Base-by-base conservation (phyloP, 2,888 invertebrate species). In the Melanostoma mellinum region DNA sequence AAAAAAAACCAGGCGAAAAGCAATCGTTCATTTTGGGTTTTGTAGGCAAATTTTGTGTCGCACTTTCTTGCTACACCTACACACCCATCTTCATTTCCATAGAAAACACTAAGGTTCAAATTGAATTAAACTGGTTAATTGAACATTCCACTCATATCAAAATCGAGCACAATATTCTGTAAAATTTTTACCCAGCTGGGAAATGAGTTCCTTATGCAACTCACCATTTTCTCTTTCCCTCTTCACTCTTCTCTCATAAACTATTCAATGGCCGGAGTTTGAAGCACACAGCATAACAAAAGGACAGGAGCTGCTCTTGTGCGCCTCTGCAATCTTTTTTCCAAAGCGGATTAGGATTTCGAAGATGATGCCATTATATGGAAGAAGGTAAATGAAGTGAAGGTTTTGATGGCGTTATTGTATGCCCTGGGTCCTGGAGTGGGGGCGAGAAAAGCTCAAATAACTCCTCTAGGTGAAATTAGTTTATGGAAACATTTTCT, bases 71-170 rank as follows among this genome's bases (percentile, higher is more conserved):
- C 20, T n/a, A 32, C 42, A 42, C 32, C 20, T n/a, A 32, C 42
- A 42, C 32, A 30, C 30, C 20, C 38, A 46, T 38, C 46, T n/a
- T 0, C 35, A 40, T 36, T 40, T 55, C 55, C 72, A 56, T 48
- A 55, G 52, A 67, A 60, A 60, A 71, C 58, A 67, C 71, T 75
- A 61, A 71, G 58, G 76, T 72, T 65, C 6, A 67, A 81, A 81
- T 76, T 67, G 71, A 81, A 75, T 81, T 76, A 76, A 55, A 67
- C 53, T 55, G 75, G 76, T 72, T 81, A 81, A 81, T 81, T 81
- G 76, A 81, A 81, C 80, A 65, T 76, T 81, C 67, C 71, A 55
- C 67, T 71, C 60, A 60, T 71, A 71, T 71, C 75, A 72, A 76
- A 76, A 67, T 60, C 71, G 61, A 67, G 40, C 10, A 81, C 60